Evolutionary conservation across 2,797 vertebrate genomes (phyloP).

Genomic region (Tachyglossus aculeatus): DNA sequence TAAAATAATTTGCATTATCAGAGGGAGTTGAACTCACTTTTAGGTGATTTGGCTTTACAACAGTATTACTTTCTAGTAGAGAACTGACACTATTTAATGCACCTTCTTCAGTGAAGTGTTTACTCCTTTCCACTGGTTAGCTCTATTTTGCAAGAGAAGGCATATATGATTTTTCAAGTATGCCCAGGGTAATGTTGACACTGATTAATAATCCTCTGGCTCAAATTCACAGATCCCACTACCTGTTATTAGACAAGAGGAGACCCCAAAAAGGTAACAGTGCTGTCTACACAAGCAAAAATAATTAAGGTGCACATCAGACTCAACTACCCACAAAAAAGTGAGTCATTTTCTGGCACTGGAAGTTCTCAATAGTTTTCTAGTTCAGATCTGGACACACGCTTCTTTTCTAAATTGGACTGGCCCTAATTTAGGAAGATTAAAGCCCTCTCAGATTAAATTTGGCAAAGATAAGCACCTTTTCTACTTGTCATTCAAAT

Average conservation of each 20-base stretch:
- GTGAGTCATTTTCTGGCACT: too few relatives aligned
- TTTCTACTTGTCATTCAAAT: not conserved
- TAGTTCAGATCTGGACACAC: too few relatives aligned
- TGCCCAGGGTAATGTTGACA: too few relatives aligned
- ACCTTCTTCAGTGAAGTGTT: not conserved
- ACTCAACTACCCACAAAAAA: too few relatives aligned
- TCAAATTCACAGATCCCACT: too few relatives aligned
- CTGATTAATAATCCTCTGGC: too few relatives aligned
- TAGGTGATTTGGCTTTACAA: not conserved
- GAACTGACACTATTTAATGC: not conserved
- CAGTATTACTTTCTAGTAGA: not conserved
- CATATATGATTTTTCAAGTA: too few relatives aligned
- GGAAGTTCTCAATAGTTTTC: too few relatives aligned
- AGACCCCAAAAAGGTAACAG: too few relatives aligned
- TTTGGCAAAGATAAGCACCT: not conserved
- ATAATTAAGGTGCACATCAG: too few relatives aligned
- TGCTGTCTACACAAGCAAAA: too few relatives aligned
- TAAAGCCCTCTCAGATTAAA: not conserved
- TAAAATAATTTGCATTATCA: not conserved
- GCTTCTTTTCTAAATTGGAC: not conserved
- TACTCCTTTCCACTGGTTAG: not conserved
- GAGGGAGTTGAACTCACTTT: not conserved
- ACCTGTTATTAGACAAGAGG: too few relatives aligned
- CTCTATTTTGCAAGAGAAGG: not conserved
- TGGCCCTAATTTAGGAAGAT: not conserved